phyloP scores from a whole-genome alignment of 1,140 invertebrate species.

The Drosophila albomicans region DNA sequence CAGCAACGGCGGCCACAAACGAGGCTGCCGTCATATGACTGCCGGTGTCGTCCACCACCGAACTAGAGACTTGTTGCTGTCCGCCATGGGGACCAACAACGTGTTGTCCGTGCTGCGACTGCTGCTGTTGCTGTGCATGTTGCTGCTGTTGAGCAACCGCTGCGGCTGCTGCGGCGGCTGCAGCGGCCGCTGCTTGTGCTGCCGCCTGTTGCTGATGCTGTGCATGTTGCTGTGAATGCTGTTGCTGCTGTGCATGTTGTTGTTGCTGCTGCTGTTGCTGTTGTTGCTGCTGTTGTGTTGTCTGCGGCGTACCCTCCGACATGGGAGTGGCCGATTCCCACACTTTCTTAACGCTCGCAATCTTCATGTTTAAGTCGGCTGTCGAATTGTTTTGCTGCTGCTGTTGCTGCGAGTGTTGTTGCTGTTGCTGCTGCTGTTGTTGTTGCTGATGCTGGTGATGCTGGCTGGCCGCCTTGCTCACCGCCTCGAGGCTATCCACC shows the following conservation, averaged over 20 bases:
- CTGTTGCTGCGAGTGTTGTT: constrained; percentile 75
- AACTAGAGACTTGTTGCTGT: constrained; percentile 78
- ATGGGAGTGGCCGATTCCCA: constrained; percentile 90
- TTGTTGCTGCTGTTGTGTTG: constrained; percentile 36
- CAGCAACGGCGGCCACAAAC: constrained; percentile 86
- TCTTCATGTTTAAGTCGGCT: constrained; percentile 96
- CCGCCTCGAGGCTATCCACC: constrained; percentile 52
- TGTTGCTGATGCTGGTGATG: constrained; percentile 64
- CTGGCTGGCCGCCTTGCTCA: constrained; percentile 47
- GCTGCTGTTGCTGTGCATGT: constrained; percentile 65
- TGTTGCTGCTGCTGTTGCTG: constrained; percentile 58
- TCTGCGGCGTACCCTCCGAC: constrained; percentile 49
- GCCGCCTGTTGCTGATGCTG: constrained; percentile 85
- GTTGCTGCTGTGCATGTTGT: constrained; percentile 84
- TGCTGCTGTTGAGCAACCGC: constrained; percentile 74
- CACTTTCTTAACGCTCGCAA: constrained; percentile 96
- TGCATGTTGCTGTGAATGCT: constrained; percentile 84
- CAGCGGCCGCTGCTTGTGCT: constrained; percentile 78
- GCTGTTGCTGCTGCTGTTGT: constrained; percentile 56
- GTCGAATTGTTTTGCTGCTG: constrained; percentile 88
- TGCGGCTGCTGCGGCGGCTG: constrained; percentile 69
- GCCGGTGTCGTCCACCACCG: constrained; percentile 63
- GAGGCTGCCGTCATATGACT: constrained; percentile 87
- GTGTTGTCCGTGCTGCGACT: constrained; percentile 83
- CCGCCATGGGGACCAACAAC: constrained; percentile 76